phyloP scores from a whole-genome alignment of 2,113 vertebrate genomes.

The Campylomormyrus tamandua region DNA sequence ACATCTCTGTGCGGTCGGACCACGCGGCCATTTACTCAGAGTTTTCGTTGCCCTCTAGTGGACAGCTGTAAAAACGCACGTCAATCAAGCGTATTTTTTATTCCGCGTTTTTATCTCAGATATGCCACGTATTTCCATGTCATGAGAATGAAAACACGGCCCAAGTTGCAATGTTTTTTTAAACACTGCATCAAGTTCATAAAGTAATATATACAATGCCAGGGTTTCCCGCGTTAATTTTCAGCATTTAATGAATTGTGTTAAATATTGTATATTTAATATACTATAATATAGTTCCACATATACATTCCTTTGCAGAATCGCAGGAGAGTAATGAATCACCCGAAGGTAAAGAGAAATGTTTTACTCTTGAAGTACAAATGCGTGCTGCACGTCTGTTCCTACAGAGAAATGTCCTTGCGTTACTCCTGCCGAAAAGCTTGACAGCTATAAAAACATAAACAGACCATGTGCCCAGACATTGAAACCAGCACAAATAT shows the following conservation, averaged over 20 bases:
- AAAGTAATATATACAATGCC: background rate
- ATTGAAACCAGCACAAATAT: background rate
- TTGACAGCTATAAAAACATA: background rate
- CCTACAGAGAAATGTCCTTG: background rate
- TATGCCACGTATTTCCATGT: background rate
- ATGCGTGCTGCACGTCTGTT: background rate
- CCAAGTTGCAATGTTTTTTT: background rate
- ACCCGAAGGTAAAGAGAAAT: conserved; percentile 49
- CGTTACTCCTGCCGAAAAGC: background rate
- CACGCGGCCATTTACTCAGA: background rate
- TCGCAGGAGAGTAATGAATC: conserved; percentile 66
- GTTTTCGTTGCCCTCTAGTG: conserved; percentile 4
- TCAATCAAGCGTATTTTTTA: background rate
- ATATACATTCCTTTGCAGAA: conserved; percentile 42
- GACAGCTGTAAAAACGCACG: background rate
- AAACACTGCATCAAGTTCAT: background rate
- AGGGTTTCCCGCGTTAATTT: background rate
- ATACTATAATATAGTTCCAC: background rate
- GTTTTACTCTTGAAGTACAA: background rate
- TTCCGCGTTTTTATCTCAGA: background rate
- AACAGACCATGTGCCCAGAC: background rate
- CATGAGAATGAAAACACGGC: background rate
- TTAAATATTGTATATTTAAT: background rate
- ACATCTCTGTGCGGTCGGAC: background rate
- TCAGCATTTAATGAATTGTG: background rate